These are phyloP conservation scores for Phaedon cochleariae DNA, from an alignment of 2,888 invertebrate genomes.

Conservation along the genomic window DNA sequence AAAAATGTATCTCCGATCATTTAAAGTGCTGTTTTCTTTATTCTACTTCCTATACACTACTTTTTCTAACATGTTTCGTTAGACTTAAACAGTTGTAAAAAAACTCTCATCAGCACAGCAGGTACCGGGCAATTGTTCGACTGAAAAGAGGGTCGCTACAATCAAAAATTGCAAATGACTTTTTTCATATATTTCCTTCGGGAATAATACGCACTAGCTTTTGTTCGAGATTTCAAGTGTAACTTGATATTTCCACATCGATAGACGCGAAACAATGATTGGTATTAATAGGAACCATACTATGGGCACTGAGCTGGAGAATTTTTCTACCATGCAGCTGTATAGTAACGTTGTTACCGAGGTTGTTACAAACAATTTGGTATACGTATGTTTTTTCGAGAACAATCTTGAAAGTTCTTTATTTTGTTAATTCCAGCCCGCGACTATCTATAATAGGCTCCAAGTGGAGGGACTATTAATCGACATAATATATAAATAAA, in stretches of 20 bases:
- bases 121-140: constrained; percentile 43
- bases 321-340: background rate
- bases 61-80: background rate
- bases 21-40: background rate
- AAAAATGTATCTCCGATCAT: background rate
- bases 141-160: constrained; percentile 39
- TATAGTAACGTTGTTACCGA: background rate
- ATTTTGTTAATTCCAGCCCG: too few species aligned
- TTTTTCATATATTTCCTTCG: constrained; percentile 32
- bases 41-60: constrained; percentile 6
- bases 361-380: too few species aligned
- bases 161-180: constrained; percentile 47
- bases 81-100: constrained; percentile 27
- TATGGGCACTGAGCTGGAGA: constrained; percentile 24
- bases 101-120: constrained; percentile 41
- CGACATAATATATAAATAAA: too few species aligned
- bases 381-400: constrained; percentile 1
- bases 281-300: constrained; percentile 29
- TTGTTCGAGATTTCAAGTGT: constrained; percentile 39
- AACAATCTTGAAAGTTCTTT: too few species aligned
- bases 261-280: constrained; percentile 44
- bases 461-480: too few species aligned
- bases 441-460: too few species aligned
- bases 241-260: constrained; percentile 50
- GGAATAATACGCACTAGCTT: constrained; percentile 16